Evolutionary conservation across 1,140 invertebrate genomes (phyloP), one percentile per base, ranked within the genome.

Genomic region (Drosophila mojavensis): DNA sequence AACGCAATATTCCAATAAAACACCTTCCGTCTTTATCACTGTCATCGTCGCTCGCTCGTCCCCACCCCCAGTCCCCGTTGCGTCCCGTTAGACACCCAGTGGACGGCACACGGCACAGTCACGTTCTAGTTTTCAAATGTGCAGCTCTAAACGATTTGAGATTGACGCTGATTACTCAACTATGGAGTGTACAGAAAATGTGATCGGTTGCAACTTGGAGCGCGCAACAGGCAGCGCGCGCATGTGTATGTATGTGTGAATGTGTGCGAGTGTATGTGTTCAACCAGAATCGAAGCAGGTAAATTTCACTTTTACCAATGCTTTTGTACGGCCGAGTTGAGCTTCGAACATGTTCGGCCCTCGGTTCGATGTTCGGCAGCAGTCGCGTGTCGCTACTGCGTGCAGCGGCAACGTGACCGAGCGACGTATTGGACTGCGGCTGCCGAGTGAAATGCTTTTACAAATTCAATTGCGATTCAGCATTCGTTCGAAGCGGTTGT

Each of bases 381-480:
- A 75, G 83, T 88, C 84, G 84, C 84, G 84, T 88, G 84, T 88
- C 75, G 66, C 75, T 65, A 64, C 76, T 76, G 77, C 79, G 83
- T 88, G 79, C 80, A 74, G 71, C 47, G 56, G 41, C 84, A 89
- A 89, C 84, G 84, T 89, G 84, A 89, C 84, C 78, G 60, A 41
- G 48, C 71, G 53, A 13, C 71, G 71, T 17, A 56, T 68, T 63
- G 55, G 65, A 78, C 63, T 75, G 61, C 69, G 69, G 61, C 72
- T 43, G 66, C 64, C 73, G 77, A 83, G 71, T 74, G 85, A 88
- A 88, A 88, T 89, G 84, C 84, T 88, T 88, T 88, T 89, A 89
- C 84, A 84, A 74, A 80, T 80, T 88, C 83, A 88, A 88, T 84
- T 84, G 77, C 80, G 78, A 89, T 88, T 88, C 68, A 80, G 66